Evolutionary conservation across 2,797 vertebrate species (phyloP).

Genomic region (Siniperca scherzeri): DNA sequence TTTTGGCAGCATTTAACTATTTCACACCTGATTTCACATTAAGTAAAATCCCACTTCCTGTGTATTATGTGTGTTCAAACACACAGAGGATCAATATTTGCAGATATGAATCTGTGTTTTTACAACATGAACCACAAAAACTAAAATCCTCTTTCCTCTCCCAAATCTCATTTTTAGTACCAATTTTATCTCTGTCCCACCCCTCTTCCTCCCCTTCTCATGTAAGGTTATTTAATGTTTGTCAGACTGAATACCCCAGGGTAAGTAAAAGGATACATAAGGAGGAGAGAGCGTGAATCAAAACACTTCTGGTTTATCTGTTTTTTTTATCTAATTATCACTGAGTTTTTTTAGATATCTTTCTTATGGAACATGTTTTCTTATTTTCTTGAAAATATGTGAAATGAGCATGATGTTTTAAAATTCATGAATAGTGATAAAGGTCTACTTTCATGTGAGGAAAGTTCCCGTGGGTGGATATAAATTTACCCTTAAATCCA

Average conservation of each 20-base stretch:
- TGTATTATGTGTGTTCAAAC: background rate
- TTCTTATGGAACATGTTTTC: background rate
- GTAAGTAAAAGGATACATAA: background rate
- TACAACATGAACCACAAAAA: background rate
- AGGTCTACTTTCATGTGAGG: background rate
- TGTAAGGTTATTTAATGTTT: background rate
- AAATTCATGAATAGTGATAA: background rate
- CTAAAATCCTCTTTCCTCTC: background rate
- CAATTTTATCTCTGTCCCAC: background rate
- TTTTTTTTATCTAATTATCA: background rate
- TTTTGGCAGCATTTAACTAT: background rate
- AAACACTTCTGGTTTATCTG: background rate
- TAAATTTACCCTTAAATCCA: background rate
- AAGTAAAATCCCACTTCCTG: background rate
- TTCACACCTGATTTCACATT: background rate
- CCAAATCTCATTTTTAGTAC: background rate
- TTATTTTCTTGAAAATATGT: background rate
- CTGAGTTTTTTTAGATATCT: background rate
- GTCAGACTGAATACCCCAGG: background rate
- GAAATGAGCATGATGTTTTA: background rate
- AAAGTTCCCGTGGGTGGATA: background rate
- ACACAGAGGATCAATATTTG: background rate
- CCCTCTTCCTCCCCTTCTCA: background rate
- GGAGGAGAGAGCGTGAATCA: background rate
- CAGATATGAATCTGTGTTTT: background rate